Evolutionary conservation across 2,113 vertebrate species (phyloP), one percentile per base, ranked within the genome.

Genomic region (Tor tambroides): DNA sequence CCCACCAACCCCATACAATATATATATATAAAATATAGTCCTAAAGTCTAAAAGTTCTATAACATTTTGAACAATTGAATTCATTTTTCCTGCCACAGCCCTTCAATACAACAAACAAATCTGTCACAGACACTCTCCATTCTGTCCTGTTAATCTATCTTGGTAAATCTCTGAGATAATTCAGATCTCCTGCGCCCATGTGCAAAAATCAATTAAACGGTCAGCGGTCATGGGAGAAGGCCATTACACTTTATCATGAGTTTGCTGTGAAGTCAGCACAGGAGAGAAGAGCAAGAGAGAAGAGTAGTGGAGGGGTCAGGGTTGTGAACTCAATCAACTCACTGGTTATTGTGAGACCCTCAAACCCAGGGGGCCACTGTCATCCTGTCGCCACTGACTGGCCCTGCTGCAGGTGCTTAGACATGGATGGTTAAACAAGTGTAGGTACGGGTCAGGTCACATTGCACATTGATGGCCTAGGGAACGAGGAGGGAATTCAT

Each of bases 311-410:
- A 89, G 90, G 86, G 86, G 89, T 85, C 84, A 61, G 85, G 94
- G 93, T 91, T 88, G 89, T 92, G 93, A 95, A 92, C 93, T 92
- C 93, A 93, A 94, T 95, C 93, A 94, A 89, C 86, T 89, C 90
- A 83, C 88, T 88, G 90, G 90, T 94, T 94, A 93, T 93, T 92
- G 81, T 83, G 51, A 87, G 86, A 89, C 86, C 32, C 83, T 83
- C 41, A 32, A 90, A 89, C 86, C 87, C 87, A 88, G 87, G 79
- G 86, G 21, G 83, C 72, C 88, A 86, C 87, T 80, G 51, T 46
- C 46, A 32, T 41, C 74, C 87, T 43, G 41, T 43, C 41, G 41
- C 41, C 41, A 43, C n/a, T 77, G n/a, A 51, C 81, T 51, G 81
- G 65, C 81, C 65, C 81, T 21, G 63, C 61, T 83, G 54, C 84